Base-by-base conservation (phyloP, 2,888 invertebrate genomes). In the Lycia hirtaria region DNA sequence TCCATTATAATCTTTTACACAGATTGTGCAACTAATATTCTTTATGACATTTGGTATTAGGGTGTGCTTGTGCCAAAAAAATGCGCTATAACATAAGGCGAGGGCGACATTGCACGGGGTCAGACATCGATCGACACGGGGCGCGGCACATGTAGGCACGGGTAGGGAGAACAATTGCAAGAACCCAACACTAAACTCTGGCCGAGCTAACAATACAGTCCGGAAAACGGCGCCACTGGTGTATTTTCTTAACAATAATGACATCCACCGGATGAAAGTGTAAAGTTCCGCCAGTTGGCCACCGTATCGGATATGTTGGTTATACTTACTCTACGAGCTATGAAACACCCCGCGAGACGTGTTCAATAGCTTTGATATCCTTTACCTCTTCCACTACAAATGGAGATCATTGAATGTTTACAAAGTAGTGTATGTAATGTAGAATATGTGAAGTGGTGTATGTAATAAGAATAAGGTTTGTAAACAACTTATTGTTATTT, bases 41-140 rank as follows among this genome's bases (percentile, higher is more conserved):
- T 47, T 47, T 30, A 15, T 30, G 19, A 10, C n/a, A 9, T 15
- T 24, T 26, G 22, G 3, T 26, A 35, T 9, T 9, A 14, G 9
- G 17, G 15, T 10, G 45, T 24, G 17, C 22, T 14, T 30, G 48
- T 26, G 38, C 26, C 43, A 41, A 79, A 76, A 82, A 76, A 74
- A 78, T 77, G 71, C 76, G 76, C 69, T 81, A 76, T 78, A 81
- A 69, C 80, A 76, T 78, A 81, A 82, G 77, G 76, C 78, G 80
- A 82, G 76, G 78, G 76, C 71, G 79, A 83, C 78, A 81, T 81
- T 79, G 81, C 80, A 78, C 85, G 83, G 83, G 86, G 87, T 84
- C 85, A 83, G 80, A 72, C 81, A 87, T 89, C 88, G 89, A 89
- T 88, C 87, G 85, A 69, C 73, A 73, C 68, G 73, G 74, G 72